Percentiles rank a stretch among this genome's conserved stretches.
phyloP scores from a whole-genome alignment of 2,113 vertebrate genomes.

The Peromyscus californicus region DNA sequence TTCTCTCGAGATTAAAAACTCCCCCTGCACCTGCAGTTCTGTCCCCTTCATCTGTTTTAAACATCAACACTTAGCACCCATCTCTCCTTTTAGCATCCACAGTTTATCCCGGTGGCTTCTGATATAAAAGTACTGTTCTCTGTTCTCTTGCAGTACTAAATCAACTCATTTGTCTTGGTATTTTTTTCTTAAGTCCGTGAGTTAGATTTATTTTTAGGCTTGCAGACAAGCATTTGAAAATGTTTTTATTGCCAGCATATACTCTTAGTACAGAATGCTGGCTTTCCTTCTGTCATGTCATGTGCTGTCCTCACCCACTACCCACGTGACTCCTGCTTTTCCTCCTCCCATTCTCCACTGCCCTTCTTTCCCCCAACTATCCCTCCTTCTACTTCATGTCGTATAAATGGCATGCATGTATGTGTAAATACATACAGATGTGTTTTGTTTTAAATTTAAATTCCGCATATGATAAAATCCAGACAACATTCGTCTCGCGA shows the following conservation, averaged over 20 bases:
- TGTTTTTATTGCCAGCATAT: neutral
- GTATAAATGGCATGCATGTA: neutral
- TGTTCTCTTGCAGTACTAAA: neutral
- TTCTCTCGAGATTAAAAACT: neutral
- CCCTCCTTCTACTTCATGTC: neutral
- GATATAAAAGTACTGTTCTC: neutral
- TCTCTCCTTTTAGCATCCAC: neutral
- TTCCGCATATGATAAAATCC: neutral
- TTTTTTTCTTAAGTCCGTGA: neutral
- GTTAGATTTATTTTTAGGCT: neutral
- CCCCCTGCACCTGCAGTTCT: neutral
- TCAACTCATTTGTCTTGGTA: neutral
- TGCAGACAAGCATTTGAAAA: neutral
- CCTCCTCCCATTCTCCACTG: neutral
- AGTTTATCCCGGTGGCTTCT: neutral
- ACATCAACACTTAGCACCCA: neutral
- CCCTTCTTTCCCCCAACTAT: neutral
- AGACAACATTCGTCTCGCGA: neutral
- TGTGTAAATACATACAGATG: neutral
- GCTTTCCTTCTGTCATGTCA: neutral
- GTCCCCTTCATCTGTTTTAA: neutral
- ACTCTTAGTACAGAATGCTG: neutral
- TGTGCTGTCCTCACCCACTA: neutral
- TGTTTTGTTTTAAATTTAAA: neutral
- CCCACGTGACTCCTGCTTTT: neutral